phyloP scores from a whole-genome alignment of 2,797 vertebrate genomes.

The Acanthurus lineatus region DNA sequence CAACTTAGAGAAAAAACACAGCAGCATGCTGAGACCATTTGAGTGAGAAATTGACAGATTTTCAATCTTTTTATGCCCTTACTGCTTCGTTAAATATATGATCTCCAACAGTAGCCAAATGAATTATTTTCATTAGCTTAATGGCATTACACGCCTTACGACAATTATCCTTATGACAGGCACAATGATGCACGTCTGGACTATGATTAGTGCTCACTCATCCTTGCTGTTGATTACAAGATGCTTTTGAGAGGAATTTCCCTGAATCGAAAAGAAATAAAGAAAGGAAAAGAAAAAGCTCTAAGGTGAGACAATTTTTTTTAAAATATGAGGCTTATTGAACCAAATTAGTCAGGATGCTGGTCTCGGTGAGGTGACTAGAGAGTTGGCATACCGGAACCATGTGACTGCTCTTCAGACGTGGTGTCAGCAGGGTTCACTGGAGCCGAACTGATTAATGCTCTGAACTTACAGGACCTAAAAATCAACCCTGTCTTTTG shows the following conservation, averaged over 20 bases:
- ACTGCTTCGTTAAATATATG: constrained; percentile 21
- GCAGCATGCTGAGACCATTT: constrained; percentile 7
- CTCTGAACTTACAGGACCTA: background rate
- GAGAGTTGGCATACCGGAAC: constrained; percentile 7
- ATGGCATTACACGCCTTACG: constrained; percentile 38
- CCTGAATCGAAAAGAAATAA: constrained; percentile 13
- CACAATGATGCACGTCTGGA: constrained; percentile 27
- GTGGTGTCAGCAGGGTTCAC: constrained; percentile 22
- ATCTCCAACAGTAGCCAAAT: constrained; percentile 30
- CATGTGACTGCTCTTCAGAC: constrained; percentile 5
- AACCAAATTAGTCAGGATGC: constrained; percentile 2
- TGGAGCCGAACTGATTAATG: constrained; percentile 21
- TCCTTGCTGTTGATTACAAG: constrained; percentile 51
- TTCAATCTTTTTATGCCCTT: constrained; percentile 12
- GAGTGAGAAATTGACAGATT: constrained; percentile 25
- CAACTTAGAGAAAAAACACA: constrained; percentile 1
- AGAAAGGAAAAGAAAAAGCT: background rate
- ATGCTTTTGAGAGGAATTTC: constrained; percentile 16
- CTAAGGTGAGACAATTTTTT: background rate
- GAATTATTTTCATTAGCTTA: constrained; percentile 53
- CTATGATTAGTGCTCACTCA: constrained; percentile 39
- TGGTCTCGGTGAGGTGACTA: background rate
- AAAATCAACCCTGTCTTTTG: background rate
- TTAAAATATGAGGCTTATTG: background rate
- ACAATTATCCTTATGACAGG: constrained; percentile 41